phyloP scores from a whole-genome alignment of 2,888 invertebrate species.

The Phania funesta region DNA sequence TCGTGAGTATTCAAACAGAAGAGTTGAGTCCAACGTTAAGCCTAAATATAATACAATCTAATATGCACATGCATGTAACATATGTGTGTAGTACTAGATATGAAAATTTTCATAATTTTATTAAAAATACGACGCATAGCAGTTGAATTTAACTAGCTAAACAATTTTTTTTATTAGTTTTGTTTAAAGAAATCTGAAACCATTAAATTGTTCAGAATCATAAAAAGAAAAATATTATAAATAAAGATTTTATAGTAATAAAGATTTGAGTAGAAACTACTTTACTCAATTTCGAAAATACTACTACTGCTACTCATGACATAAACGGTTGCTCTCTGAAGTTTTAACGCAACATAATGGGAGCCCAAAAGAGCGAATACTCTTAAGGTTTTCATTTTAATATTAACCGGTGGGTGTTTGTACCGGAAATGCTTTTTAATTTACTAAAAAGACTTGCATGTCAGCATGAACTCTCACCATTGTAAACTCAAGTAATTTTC shows the following conservation, averaged over 20 bases:
- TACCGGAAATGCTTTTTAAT: slow-evolving; percentile 59
- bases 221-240: background rate
- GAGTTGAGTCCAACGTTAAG: too few species aligned
- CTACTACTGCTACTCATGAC: background rate
- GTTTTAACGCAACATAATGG: background rate
- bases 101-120: background rate
- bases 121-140: background rate
- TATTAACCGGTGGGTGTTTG: slow-evolving; percentile 33
- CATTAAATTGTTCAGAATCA: slow-evolving; percentile 5
- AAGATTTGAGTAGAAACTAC: background rate
- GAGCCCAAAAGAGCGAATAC: background rate
- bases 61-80: too few species aligned
- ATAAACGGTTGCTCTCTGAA: background rate
- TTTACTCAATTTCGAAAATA: slow-evolving; percentile 1
- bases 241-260: slow-evolving; percentile 2
- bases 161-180: background rate
- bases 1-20: too few species aligned
- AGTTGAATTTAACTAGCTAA: background rate
- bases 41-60: too few species aligned
- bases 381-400: background rate
- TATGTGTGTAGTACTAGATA: too few species aligned
- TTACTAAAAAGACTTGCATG: background rate
- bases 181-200: slow-evolving; percentile 12
- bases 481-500: slow-evolving; percentile 3
- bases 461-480: slow-evolving; percentile 6